These are phyloP conservation scores for Xenentodon cancila DNA, from an alignment of 2,797 vertebrate genomes.

Conservation along the genomic window DNA sequence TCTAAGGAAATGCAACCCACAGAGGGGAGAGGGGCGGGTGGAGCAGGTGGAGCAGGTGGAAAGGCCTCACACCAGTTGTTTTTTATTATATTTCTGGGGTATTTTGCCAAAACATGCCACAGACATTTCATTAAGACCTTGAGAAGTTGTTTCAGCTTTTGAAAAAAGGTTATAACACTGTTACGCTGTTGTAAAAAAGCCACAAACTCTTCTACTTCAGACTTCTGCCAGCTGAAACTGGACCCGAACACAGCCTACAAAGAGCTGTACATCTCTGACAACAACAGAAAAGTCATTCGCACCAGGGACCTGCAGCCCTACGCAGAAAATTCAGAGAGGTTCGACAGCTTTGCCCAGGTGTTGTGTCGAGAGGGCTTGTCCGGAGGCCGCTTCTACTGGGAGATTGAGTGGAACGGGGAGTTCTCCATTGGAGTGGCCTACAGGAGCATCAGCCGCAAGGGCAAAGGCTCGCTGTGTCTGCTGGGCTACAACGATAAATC, in stretches of 20 bases:
- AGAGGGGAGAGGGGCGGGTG: too few relatives aligned
- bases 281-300: slow-evolving; percentile 81
- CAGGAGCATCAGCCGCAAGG: slow-evolving; percentile 83
- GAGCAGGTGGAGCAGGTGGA: too few relatives aligned
- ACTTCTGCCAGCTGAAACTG: slow-evolving; percentile 83
- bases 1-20: too few relatives aligned
- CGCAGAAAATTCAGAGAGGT: slow-evolving; percentile 76
- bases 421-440: slow-evolving; percentile 86
- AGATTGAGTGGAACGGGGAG: slow-evolving; percentile 86
- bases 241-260: slow-evolving; percentile 82
- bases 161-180: not conserved
- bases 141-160: too few relatives aligned
- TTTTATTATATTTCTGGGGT: too few relatives aligned
- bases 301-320: slow-evolving; percentile 84
- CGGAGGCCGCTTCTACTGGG: slow-evolving; percentile 85
- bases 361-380: slow-evolving; percentile 82
- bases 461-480: slow-evolving; percentile 84
- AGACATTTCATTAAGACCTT: too few relatives aligned
- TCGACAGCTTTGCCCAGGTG: slow-evolving; percentile 86
- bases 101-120: too few relatives aligned
- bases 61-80: too few relatives aligned
- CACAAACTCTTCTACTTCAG: slow-evolving; percentile 43
- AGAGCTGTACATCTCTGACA: slow-evolving; percentile 83
- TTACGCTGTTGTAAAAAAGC: not conserved
- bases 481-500: slow-evolving; percentile 87